Percentiles rank a stretch among this genome's conserved stretches.
phyloP scores from a whole-genome alignment of 2,797 vertebrate species.

The Acrossocheilus wenchowensis region DNA sequence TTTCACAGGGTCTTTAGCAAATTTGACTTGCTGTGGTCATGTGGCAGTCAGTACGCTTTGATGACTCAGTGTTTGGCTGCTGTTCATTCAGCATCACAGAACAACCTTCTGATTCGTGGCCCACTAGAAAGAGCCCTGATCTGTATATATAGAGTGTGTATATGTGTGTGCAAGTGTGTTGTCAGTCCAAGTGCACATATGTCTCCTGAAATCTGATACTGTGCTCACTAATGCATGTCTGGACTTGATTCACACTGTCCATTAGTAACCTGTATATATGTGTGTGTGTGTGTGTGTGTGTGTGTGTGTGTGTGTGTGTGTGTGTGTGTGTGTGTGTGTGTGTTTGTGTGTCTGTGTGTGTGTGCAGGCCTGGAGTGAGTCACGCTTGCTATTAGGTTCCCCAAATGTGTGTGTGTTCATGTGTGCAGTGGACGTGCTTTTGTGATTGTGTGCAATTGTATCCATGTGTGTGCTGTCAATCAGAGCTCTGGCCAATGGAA shows the following conservation, averaged over 20 bases:
- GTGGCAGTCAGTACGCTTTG: neutral
- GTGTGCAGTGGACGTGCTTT: neutral
- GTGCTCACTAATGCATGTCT: constrained; percentile 64
- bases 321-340: constrained; percentile 30
- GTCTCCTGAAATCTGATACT: constrained; percentile 70
- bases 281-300: constrained; percentile 9
- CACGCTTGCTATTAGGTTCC: constrained; percentile 39
- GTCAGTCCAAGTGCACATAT: constrained; percentile 61
- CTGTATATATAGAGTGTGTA: neutral
- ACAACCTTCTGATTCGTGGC: neutral
- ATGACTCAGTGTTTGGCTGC: constrained; percentile 9
- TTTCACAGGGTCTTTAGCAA: neutral
- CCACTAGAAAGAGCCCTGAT: neutral
- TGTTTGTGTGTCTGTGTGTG: constrained; percentile 34
- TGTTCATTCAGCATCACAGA: neutral
- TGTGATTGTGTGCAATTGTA: constrained; percentile 26
- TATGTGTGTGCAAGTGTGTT: constrained; percentile 6
- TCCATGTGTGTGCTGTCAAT: constrained; percentile 41
- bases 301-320: constrained; percentile 31
- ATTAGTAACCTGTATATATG: constrained; percentile 52
- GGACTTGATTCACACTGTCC: constrained; percentile 62
- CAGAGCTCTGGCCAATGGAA: constrained; percentile 1
- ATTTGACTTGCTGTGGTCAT: neutral
- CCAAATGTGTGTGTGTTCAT: constrained; percentile 18
- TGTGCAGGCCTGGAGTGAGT: constrained; percentile 21